Conservation (phyloP, 2,888 invertebrate species). For the Operophtera brumata region DNA sequence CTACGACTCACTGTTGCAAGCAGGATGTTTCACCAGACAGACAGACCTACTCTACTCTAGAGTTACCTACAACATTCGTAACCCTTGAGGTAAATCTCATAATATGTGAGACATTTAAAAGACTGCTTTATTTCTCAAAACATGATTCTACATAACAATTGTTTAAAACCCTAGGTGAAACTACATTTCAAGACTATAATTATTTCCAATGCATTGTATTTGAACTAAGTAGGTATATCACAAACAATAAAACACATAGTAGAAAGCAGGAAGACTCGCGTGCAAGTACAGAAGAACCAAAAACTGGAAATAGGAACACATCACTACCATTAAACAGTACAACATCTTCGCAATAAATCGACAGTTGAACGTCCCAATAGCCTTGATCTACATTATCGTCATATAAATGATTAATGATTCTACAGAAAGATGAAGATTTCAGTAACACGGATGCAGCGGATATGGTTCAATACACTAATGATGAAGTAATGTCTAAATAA, state of each 20-base stretch:
- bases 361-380: conserved; percentile 22
- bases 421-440: background rate
- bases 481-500: conserved; percentile 5
- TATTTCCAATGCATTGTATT: background rate
- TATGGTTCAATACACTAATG: background rate
- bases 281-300: conserved; percentile 33
- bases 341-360: conserved; percentile 23
- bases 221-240: conserved; percentile 11
- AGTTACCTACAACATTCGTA: background rate
- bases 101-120: too few relatives aligned
- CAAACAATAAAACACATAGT: conserved; percentile 34
- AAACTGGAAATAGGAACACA: conserved; percentile 33
- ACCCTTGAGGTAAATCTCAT: background rate
- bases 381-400: conserved; percentile 22
- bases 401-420: conserved; percentile 3
- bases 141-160: conserved; percentile 1
- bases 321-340: conserved; percentile 26
- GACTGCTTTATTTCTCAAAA: conserved; percentile 13
- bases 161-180: background rate
- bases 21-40: background rate
- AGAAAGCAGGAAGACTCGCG: conserved; percentile 29
- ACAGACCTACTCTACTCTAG: background rate
- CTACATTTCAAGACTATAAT: background rate
- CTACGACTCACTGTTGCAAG: background rate
- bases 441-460: background rate